Evolutionary conservation across 2,113 vertebrate genomes (phyloP).

Genomic region (Hippocampus zosterae): DNA sequence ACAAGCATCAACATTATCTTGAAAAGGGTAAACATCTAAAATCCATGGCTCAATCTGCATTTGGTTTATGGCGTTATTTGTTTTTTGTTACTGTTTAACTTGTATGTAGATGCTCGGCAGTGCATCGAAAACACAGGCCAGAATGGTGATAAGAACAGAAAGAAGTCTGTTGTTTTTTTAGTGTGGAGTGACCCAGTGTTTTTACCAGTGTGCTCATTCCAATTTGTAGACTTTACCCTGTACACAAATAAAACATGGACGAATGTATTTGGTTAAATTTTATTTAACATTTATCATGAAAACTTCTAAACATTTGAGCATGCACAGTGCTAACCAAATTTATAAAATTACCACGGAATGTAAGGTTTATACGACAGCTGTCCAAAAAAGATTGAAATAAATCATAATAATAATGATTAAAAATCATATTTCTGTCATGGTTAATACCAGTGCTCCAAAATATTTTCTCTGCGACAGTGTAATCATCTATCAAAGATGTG

Average conservation of each 20-base stretch:
- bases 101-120: conserved; percentile 25
- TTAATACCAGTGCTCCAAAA: too few relatives aligned
- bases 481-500: too few relatives aligned
- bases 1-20: neutral
- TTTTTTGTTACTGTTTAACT: conserved; percentile 67
- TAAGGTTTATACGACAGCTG: neutral
- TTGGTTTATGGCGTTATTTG: conserved; percentile 51
- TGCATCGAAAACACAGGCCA: conserved; percentile 45
- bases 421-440: too few relatives aligned
- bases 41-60: neutral
- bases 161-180: conserved; percentile 49
- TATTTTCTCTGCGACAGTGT: too few relatives aligned
- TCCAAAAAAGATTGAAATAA: neutral
- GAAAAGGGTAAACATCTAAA: conserved; percentile 2
- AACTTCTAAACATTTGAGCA: conserved; percentile 1
- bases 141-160: conserved; percentile 57
- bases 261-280: conserved; percentile 25
- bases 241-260: conserved; percentile 50
- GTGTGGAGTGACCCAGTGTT: conserved; percentile 44
- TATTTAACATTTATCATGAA: conserved; percentile 42
- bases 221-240: conserved; percentile 57
- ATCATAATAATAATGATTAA: too few relatives aligned
- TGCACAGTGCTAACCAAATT: neutral
- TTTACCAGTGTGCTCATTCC: conserved; percentile 22
- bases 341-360: neutral